phyloP scores from a whole-genome alignment of 2,113 vertebrate species.

The Mastomys coucha region DNA sequence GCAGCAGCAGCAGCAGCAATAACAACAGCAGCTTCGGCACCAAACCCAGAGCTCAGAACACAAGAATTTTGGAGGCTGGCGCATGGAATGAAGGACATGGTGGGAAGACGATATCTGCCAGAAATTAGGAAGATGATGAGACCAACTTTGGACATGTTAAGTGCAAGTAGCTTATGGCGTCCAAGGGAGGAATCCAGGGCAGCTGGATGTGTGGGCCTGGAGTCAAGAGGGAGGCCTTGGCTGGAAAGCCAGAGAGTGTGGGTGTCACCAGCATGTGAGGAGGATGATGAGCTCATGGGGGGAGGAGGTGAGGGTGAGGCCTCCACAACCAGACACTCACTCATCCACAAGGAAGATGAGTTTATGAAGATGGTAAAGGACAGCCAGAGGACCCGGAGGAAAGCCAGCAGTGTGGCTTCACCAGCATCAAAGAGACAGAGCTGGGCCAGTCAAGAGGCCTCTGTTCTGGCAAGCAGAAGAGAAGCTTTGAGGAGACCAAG shows the following conservation, averaged over 20 bases:
- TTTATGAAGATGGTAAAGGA: background rate
- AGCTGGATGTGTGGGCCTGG: slow-evolving; percentile 50
- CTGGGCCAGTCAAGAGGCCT: background rate
- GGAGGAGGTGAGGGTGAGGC: background rate
- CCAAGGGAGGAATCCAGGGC: slow-evolving; percentile 49
- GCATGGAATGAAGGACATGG: background rate
- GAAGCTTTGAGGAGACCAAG: background rate
- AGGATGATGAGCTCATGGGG: slow-evolving; percentile 67
- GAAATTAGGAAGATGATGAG: slow-evolving; percentile 37
- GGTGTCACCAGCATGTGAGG: slow-evolving; percentile 13
- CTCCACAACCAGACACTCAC: background rate
- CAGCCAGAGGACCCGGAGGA: background rate
- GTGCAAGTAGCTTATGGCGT: background rate
- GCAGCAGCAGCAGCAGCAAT: no score
- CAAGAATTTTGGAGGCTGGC: background rate
- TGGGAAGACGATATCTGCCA: background rate
- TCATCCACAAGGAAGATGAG: slow-evolving; percentile 25
- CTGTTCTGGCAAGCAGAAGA: background rate
- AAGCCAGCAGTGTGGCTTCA: background rate
- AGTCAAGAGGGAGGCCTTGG: slow-evolving; percentile 56
- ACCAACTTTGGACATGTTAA: slow-evolving; percentile 14
- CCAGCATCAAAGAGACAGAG: background rate
- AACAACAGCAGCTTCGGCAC: background rate
- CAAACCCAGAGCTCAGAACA: background rate
- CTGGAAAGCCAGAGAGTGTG: background rate